phyloP scores from a whole-genome alignment of 2,113 vertebrate species.

The Protobothrops mucrosquamatus region DNA sequence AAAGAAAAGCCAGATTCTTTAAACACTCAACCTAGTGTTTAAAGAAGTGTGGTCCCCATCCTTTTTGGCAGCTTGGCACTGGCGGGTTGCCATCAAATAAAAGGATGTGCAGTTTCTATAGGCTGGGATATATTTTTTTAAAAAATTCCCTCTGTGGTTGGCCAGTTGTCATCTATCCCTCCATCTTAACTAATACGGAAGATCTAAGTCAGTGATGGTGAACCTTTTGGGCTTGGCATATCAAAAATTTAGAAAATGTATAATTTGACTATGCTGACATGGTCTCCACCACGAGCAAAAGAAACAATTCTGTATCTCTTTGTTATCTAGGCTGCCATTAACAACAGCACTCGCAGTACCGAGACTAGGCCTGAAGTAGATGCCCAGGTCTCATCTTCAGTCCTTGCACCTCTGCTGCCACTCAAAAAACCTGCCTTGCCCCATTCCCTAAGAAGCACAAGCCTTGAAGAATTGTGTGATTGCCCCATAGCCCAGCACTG shows the following conservation, averaged over 20 bases:
- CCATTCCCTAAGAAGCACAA: not conserved
- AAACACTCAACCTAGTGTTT: not conserved
- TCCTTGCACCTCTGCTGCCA: not conserved
- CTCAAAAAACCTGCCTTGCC: not conserved
- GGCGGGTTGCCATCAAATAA: not conserved
- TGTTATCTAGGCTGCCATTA: not conserved
- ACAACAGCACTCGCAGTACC: not conserved
- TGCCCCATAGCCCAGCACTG: not conserved
- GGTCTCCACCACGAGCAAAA: not conserved
- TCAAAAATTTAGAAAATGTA: not conserved
- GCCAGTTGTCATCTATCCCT: not conserved
- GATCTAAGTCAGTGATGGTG: not conserved
- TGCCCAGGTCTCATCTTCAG: not conserved
- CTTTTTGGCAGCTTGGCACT: not conserved
- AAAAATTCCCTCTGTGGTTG: not conserved
- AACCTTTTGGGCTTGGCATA: not conserved
- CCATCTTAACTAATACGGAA: not conserved
- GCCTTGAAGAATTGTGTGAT: not conserved
- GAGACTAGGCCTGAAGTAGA: not conserved
- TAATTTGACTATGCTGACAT: not conserved
- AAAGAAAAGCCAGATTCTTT: not conserved
- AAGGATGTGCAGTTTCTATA: not conserved
- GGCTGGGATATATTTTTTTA: not conserved
- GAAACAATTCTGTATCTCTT: not conserved
- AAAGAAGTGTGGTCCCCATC: not conserved